Evolutionary conservation across 2,888 invertebrate species (phyloP), one percentile per base, ranked within the genome.

Genomic region (Galerucella pusilla): DNA sequence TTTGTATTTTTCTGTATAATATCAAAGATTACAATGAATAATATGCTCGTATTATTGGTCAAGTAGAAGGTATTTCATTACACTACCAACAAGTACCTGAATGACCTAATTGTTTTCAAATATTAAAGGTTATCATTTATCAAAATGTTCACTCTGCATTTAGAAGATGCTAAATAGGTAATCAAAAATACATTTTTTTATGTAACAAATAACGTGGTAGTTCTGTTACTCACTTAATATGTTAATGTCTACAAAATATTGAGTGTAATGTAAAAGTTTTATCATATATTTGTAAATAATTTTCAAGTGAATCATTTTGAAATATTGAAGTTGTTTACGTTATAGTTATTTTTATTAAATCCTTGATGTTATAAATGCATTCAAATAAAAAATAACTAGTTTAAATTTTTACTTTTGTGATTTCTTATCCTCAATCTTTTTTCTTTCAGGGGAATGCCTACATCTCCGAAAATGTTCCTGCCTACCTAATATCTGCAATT

Each of bases 391-490:
- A 7, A 7, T 6, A 5, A 35, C 35, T 35, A 35, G 7, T 35
- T 35, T 35, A 35, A 35, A 35, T 35, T 35, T 35, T 35, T 35
- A 35, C 35, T 35, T 35, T 35, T 7, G 7, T 35, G 35, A 7
- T 35, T 35, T 7, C 0, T 35, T 49, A 49, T 49, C 49, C 49
- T 14, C 49, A 49, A 60, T 35, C 3, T 61, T 11, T 52, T 68
- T 66, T 65, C 28, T 73, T 76, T 63, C 52, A 73, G 73, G 71
- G 61, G 52, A 73, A 69, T 68, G 72, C 65, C 20, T 74, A 12
- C 45, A 46, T 20, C 60, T 64, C 68, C 63, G 68, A 71, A 70
- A 54, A 80, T 80, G 83, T 77, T 81, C 63, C 80, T 82, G 65
- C 82, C 83, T 59, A 83, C 83, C 14, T 57, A 25, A 66, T 45